Evolutionary conservation across 1,140 invertebrate genomes (phyloP), one percentile per base, ranked within the genome.

Genomic region (Trichonephila clavata): DNA sequence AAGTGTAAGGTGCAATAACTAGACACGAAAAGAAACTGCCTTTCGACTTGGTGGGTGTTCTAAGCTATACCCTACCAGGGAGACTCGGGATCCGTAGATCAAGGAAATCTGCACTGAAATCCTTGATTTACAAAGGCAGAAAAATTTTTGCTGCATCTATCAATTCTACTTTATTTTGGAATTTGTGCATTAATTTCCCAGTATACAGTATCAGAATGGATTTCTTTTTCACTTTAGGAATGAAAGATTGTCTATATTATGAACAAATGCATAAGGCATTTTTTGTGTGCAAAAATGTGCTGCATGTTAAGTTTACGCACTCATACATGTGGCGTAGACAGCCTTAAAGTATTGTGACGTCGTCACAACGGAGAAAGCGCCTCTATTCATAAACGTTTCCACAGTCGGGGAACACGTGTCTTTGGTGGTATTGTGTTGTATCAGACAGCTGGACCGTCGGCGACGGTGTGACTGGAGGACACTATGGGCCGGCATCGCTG

Each of bases 1-100:
- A 63, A 84, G 89, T 91, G 77, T 91, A 61, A 92, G 91, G 91
- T 92, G 91, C 77, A 92, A 92, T 92, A 92, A 92, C 81, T 68
- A 92, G 81, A 92, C 91, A 81, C 63, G 43, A 61, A 92, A 77
- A 71, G 91, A 86, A 71, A 86, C 61, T 68, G 91, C 91, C 60
- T 92, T 92, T 92, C 83, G 81, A 86, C 91, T 92, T 16, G 59
- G 50, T 80, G n/a, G n/a, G 71, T 60, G 68, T n/a, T 71, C 50
- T 43, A 65, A 8, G 20, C 60, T 24, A 16, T 27, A 61, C n/a
- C 21, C 57, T 39, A 39, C 86, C 18, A 24, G 20, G 7, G 50
- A 77, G 71, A 5, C 71, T 18, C 16, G 32, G 27, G 18, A 18
- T 77, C 71, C 21, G 7, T 84, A 43, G 80, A 81, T 81, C 80